Evolutionary conservation across 2,888 invertebrate species (phyloP).

Genomic region (Gari tellinella): DNA sequence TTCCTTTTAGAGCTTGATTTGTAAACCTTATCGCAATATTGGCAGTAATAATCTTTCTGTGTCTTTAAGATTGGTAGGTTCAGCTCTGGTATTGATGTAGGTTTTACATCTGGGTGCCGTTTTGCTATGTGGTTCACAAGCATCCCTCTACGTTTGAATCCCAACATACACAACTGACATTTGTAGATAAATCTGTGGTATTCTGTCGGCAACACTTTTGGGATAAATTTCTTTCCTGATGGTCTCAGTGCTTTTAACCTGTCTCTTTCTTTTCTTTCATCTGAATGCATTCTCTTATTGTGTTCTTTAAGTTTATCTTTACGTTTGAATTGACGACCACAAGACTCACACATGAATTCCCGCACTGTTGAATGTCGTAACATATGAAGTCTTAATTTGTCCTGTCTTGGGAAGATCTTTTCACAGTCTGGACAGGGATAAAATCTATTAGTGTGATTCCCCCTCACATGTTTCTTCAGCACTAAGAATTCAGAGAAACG

Average conservation of each 20-base stretch:
- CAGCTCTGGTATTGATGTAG: slow-evolving; percentile 88
- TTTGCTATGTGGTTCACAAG: slow-evolving; percentile 93
- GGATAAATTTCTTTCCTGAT: slow-evolving; percentile 86
- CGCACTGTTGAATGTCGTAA: slow-evolving; percentile 88
- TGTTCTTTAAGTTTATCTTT: slow-evolving; percentile 89
- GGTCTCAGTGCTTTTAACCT: slow-evolving; percentile 57
- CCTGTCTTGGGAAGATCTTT: slow-evolving; percentile 89
- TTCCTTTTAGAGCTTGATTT: slow-evolving; percentile 94
- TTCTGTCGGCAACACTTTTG: slow-evolving; percentile 88
- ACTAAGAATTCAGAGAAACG: slow-evolving; percentile 89
- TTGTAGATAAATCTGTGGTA: slow-evolving; percentile 91
- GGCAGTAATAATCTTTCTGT: slow-evolving; percentile 92
- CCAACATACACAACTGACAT: slow-evolving; percentile 90
- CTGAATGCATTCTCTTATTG: slow-evolving; percentile 89
- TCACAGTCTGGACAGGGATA: slow-evolving; percentile 89
- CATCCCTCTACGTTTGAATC: slow-evolving; percentile 94
- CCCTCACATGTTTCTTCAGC: slow-evolving; percentile 90
- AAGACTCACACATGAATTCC: slow-evolving; percentile 91
- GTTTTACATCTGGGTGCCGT: slow-evolving; percentile 88
- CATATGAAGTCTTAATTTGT: slow-evolving; percentile 90
- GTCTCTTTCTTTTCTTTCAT: slow-evolving; percentile 82
- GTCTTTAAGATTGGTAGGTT: slow-evolving; percentile 91
- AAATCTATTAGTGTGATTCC: slow-evolving; percentile 89
- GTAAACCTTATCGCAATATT: slow-evolving; percentile 91
- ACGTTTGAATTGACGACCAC: slow-evolving; percentile 91